Conservation (phyloP, 2,888 invertebrate genomes). For the Slavum lentiscoides region DNA sequence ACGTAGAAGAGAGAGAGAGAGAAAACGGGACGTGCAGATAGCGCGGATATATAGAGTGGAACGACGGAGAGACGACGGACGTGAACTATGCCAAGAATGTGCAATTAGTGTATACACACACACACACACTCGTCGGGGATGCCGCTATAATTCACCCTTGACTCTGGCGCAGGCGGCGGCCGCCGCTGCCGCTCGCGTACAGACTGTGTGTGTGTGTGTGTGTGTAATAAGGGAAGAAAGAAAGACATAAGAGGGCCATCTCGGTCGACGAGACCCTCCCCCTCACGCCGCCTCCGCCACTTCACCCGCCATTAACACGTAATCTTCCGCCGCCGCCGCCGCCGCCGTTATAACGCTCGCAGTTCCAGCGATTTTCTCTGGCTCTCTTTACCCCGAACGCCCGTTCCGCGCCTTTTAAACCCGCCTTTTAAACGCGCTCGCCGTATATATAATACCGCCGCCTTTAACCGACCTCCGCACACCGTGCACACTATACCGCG, state of each 20-base stretch:
- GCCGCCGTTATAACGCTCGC: slow-evolving; percentile 30
- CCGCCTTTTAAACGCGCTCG: not conserved
- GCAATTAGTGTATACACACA: slow-evolving; percentile 66
- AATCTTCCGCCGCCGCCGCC: slow-evolving; percentile 44
- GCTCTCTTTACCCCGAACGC: slow-evolving; percentile 44
- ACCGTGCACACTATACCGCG: not conserved
- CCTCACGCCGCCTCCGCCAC: slow-evolving; percentile 53
- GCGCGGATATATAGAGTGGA: not conserved
- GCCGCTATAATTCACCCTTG: slow-evolving; percentile 53
- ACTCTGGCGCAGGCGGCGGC: slow-evolving; percentile 11
- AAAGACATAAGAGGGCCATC: slow-evolving; percentile 54
- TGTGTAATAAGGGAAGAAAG: slow-evolving; percentile 54
- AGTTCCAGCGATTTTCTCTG: slow-evolving; percentile 45
- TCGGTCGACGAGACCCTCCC: slow-evolving; percentile 40
- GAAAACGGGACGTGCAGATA: slow-evolving; percentile 36
- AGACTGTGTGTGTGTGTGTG: too few relatives aligned
- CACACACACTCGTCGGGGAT: slow-evolving; percentile 49
- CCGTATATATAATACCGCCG: slow-evolving; percentile 29
- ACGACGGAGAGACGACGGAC: slow-evolving; percentile 67
- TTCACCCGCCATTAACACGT: slow-evolving; percentile 35
- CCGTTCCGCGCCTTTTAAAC: slow-evolving; percentile 8
- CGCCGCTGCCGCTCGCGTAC: slow-evolving; percentile 20
- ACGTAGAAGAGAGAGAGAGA: not conserved
- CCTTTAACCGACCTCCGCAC: not conserved
- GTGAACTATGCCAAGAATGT: slow-evolving; percentile 93